These are phyloP conservation scores for Ramphastos sulfuratus DNA, from an alignment of 2,113 vertebrate genomes.

Conservation along the genomic window DNA sequence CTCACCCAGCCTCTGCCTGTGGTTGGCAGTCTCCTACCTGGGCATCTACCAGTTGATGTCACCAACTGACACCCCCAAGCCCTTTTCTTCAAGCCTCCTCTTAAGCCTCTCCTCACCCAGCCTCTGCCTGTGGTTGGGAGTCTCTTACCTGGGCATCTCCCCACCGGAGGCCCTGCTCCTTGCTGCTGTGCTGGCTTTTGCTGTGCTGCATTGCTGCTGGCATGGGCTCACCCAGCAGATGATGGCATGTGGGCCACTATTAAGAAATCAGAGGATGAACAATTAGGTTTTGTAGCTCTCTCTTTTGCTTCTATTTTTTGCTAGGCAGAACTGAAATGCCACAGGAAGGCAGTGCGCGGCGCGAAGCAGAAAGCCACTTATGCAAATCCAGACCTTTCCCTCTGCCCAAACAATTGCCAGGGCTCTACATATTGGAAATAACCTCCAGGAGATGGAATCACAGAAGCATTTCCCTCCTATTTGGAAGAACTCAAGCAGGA, in stretches of 20 bases:
- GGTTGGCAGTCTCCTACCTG: too few relatives aligned
- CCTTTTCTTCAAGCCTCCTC: too few relatives aligned
- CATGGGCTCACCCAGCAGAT: not conserved
- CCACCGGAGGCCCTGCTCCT: not conserved
- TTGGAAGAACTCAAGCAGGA: not conserved
- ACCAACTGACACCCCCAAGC: too few relatives aligned
- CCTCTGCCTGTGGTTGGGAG: too few relatives aligned
- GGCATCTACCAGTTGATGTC: too few relatives aligned
- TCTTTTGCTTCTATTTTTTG: conserved; percentile 5
- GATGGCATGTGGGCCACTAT: not conserved
- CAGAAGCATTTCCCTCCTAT: not conserved
- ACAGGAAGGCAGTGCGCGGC: not conserved
- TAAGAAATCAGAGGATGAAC: conserved; percentile 30
- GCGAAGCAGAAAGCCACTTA: conserved; percentile 34
- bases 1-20: too few relatives aligned
- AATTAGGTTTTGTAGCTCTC: not conserved
- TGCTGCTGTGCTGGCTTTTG: not conserved
- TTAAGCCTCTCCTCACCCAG: too few relatives aligned
- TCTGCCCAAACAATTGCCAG: conserved; percentile 39
- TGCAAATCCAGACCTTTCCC: conserved; percentile 57
- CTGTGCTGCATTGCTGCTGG: not conserved
- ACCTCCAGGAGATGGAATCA: not conserved
- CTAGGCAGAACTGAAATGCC: not conserved
- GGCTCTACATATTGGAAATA: not conserved
- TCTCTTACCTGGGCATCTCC: not conserved